Evolutionary conservation across 2,888 invertebrate genomes (phyloP).

Genomic region (Pachliopta kotzebuea): DNA sequence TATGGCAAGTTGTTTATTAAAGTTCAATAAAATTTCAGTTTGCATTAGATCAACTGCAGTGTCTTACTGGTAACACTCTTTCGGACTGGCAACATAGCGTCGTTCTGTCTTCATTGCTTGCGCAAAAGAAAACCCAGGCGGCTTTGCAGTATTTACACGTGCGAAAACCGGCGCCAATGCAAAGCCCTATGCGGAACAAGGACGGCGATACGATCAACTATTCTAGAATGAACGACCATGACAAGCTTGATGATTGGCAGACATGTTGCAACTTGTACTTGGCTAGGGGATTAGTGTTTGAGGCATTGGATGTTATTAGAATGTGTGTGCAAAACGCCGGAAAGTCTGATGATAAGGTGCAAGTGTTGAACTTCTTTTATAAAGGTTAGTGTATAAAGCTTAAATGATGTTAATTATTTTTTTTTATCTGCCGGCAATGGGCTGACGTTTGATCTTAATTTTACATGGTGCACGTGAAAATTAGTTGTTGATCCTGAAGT

Average conservation of each 20-base stretch:
- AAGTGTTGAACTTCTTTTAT: slow-evolving; percentile 82
- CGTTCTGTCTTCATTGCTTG: slow-evolving; percentile 83
- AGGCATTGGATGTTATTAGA: slow-evolving; percentile 84
- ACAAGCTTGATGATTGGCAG: slow-evolving; percentile 73
- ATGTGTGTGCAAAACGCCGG: slow-evolving; percentile 72
- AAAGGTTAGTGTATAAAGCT: slow-evolving; percentile 67
- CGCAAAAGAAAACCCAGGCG: slow-evolving; percentile 84
- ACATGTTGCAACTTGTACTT: slow-evolving; percentile 81
- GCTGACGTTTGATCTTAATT: neutral
- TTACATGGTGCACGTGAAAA: neutral
- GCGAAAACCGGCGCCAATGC: slow-evolving; percentile 75
- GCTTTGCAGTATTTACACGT: slow-evolving; percentile 86
- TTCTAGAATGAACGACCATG: slow-evolving; percentile 48
- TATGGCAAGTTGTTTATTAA: neutral
- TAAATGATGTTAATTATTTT: neutral
- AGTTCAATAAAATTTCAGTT: slow-evolving; percentile 62
- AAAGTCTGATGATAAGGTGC: slow-evolving; percentile 54
- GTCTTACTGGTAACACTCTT: slow-evolving; percentile 80
- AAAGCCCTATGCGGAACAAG: slow-evolving; percentile 61
- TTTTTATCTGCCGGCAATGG: neutral
- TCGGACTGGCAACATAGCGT: slow-evolving; percentile 87
- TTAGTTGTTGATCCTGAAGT: too few species aligned
- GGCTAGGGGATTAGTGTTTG: slow-evolving; percentile 82
- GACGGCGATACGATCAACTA: slow-evolving; percentile 37
- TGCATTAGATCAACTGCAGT: slow-evolving; percentile 83